Evolutionary conservation across 2,797 vertebrate species (phyloP).

Genomic region (Macropus fuliginosus): DNA sequence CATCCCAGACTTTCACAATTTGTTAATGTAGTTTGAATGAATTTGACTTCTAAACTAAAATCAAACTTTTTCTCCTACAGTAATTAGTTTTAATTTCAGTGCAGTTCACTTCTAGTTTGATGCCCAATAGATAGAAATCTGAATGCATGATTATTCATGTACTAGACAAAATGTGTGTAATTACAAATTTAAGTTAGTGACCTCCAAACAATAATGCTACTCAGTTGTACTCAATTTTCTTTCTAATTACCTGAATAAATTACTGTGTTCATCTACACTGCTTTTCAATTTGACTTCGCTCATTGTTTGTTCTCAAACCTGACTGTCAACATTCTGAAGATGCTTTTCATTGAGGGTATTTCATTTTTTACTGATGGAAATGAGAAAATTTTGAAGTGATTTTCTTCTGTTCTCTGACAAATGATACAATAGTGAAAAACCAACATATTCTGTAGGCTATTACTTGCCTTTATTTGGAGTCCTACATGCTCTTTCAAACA

Average conservation of each 20-base stretch:
- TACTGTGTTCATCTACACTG: slow-evolving; percentile 34
- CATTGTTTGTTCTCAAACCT: slow-evolving; percentile 68
- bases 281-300: slow-evolving; percentile 61
- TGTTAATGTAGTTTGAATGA: slow-evolving; percentile 44
- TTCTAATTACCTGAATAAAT: slow-evolving; percentile 76
- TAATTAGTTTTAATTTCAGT: slow-evolving; percentile 49
- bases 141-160: slow-evolving; percentile 52
- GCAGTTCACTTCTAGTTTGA: slow-evolving; percentile 46
- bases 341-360: slow-evolving; percentile 58
- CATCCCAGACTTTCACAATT: neutral
- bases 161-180: slow-evolving; percentile 61
- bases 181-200: slow-evolving; percentile 63
- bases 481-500: slow-evolving; percentile 16
- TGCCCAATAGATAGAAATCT: slow-evolving; percentile 61
- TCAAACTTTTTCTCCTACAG: neutral
- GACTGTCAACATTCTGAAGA: slow-evolving; percentile 57
- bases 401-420: slow-evolving; percentile 63
- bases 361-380: slow-evolving; percentile 67
- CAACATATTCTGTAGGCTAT: slow-evolving; percentile 32
- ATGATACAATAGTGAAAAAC: slow-evolving; percentile 57
- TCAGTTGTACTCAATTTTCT: slow-evolving; percentile 59
- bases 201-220: slow-evolving; percentile 59
- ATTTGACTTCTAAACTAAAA: neutral
- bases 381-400: slow-evolving; percentile 49
- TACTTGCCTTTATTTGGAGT: neutral